These are phyloP conservation scores for Sarcophaga rosellei DNA, from an alignment of 2,888 invertebrate species.

Conservation along the genomic window DNA sequence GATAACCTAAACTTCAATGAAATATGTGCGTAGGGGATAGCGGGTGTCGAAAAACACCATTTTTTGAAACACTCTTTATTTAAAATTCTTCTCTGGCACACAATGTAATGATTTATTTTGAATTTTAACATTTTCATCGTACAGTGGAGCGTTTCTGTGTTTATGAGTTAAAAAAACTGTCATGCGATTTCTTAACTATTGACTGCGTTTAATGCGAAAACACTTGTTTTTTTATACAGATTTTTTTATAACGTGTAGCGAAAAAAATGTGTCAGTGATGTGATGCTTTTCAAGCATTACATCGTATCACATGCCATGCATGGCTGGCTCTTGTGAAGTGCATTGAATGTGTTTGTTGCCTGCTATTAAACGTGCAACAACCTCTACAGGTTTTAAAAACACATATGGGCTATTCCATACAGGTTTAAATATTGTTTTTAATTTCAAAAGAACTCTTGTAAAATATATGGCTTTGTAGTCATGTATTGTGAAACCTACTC, in stretches of 20 bases:
- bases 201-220: conserved; percentile 33
- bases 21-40: too few species aligned
- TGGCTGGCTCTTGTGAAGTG: conserved; percentile 25
- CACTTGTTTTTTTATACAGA: neutral
- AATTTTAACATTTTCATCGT: too few species aligned
- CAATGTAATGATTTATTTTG: too few species aligned
- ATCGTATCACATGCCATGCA: conserved; percentile 35
- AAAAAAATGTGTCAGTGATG: conserved; percentile 52
- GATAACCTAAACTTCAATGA: too few species aligned
- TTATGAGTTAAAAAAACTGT: neutral
- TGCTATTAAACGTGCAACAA: conserved; percentile 46
- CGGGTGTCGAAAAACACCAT: too few species aligned
- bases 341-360: neutral
- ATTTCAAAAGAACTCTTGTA: too few species aligned
- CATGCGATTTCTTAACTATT: conserved; percentile 53
- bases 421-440: neutral
- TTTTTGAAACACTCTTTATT: too few species aligned
- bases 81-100: too few species aligned
- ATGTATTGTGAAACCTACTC: conserved; percentile 54
- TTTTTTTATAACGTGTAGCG: neutral
- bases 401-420: neutral
- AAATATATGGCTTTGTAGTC: too few species aligned
- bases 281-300: conserved; percentile 20
- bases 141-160: neutral
- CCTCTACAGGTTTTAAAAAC: neutral